Evolutionary conservation across 2,888 invertebrate species (phyloP).

Genomic region (Adela reaumurella): DNA sequence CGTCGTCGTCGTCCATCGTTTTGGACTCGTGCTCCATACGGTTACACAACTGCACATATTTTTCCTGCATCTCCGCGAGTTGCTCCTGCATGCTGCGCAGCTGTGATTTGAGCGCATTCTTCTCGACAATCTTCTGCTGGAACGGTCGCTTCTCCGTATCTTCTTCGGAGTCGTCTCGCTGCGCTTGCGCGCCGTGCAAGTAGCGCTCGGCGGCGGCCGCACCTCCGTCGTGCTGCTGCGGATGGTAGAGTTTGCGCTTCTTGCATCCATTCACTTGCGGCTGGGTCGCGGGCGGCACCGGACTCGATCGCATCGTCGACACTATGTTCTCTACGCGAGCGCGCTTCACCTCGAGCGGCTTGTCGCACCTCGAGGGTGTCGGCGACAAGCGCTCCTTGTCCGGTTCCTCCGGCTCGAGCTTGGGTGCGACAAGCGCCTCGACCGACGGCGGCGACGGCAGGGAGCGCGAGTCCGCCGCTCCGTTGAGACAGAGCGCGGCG

Average conservation of each 20-base stretch:
- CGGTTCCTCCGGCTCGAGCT: slow-evolving; percentile 64
- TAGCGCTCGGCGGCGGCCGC: slow-evolving; percentile 51
- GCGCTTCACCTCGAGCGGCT: slow-evolving; percentile 78
- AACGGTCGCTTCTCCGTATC: slow-evolving; percentile 62
- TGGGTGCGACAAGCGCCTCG: slow-evolving; percentile 58
- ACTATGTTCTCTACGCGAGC: slow-evolving; percentile 95
- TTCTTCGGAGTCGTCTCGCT: slow-evolving; percentile 22
- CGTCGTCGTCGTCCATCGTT: slow-evolving; percentile 71
- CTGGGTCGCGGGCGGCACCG: slow-evolving; percentile 61
- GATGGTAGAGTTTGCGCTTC: slow-evolving; percentile 93
- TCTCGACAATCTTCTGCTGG: slow-evolving; percentile 72
- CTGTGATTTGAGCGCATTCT: slow-evolving; percentile 82
- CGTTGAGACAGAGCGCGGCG: slow-evolving; percentile 59
- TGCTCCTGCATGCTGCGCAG: slow-evolving; percentile 85
- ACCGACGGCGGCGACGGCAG: slow-evolving; percentile 54
- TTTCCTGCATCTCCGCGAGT: slow-evolving; percentile 86
- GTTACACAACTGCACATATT: slow-evolving; percentile 83
- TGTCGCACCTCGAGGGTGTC: slow-evolving; percentile 34
- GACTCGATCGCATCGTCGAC: slow-evolving; percentile 87
- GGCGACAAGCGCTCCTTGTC: slow-evolving; percentile 56
- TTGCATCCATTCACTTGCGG: slow-evolving; percentile 88
- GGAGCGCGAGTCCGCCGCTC: slow-evolving; percentile 50
- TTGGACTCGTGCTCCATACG: slow-evolving; percentile 78
- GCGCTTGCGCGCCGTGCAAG: slow-evolving; percentile 2
- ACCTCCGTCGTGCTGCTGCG: slow-evolving; percentile 83